phyloP scores from a whole-genome alignment of 2,797 vertebrate genomes.

The Sebastes hubbsi region DNA sequence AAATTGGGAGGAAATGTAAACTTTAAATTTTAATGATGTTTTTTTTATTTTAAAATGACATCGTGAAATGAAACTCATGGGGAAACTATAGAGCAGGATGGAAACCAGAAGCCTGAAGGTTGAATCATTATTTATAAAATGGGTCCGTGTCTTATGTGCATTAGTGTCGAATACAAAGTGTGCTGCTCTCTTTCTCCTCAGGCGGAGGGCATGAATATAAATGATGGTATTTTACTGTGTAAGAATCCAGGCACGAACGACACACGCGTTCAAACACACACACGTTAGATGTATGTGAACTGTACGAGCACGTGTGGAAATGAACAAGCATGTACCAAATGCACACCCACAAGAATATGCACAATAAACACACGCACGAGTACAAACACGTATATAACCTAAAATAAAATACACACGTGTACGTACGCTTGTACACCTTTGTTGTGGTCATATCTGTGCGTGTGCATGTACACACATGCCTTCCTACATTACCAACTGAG shows the following conservation, averaged over 20 bases:
- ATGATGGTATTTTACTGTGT: conserved; percentile 54
- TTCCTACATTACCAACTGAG: no score
- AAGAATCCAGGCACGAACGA: conserved; percentile 21
- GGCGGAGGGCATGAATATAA: conserved; percentile 63
- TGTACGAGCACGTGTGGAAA: neutral
- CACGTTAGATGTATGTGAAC: no score
- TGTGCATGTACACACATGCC: neutral
- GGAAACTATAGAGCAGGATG: conserved; percentile 6
- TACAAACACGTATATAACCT: neutral
- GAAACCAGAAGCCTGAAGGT: conserved; percentile 52
- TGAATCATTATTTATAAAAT: conserved; percentile 72
- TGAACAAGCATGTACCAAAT: neutral
- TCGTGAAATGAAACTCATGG: neutral
- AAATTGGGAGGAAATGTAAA: conserved; percentile 13
- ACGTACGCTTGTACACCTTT: neutral
- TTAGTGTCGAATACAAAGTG: conserved; percentile 69
- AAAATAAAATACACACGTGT: neutral
- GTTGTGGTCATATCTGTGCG: neutral
- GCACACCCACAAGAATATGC: neutral
- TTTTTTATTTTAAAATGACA: neutral
- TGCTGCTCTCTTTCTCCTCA: conserved; percentile 46
- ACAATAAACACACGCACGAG: neutral
- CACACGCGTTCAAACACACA: neutral
- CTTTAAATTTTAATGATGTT: conserved; percentile 21
- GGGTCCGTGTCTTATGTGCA: conserved; percentile 64